Evolutionary conservation across 1,140 invertebrate species (phyloP).

Genomic region (Octopus sinensis): DNA sequence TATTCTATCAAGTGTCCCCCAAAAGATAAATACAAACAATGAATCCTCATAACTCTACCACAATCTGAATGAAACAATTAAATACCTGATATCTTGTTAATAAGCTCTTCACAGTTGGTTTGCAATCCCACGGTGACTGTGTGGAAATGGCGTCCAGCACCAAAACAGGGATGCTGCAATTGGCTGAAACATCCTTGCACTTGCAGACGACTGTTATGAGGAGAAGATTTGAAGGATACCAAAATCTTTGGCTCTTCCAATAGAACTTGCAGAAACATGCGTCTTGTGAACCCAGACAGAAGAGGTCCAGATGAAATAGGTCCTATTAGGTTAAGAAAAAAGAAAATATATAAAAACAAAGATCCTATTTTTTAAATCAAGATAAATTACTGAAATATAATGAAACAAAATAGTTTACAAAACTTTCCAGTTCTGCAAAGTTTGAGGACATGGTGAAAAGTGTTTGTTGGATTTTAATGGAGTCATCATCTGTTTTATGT

Average conservation of each 20-base stretch:
- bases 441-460: too few relatives aligned
- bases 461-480: too few relatives aligned
- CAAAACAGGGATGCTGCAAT: constrained; percentile 54
- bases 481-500: too few relatives aligned
- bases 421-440: too few relatives aligned
- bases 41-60: neutral
- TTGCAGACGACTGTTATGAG: constrained; percentile 24
- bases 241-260: constrained; percentile 80
- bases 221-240: constrained; percentile 62
- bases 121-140: constrained; percentile 72
- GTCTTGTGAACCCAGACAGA: constrained; percentile 82
- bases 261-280: constrained; percentile 78
- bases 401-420: too few relatives aligned
- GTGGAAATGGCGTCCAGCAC: constrained; percentile 64
- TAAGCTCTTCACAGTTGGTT: constrained; percentile 67
- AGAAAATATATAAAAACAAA: neutral
- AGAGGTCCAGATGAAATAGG: constrained; percentile 48
- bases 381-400: too few relatives aligned
- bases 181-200: constrained; percentile 19
- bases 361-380: too few relatives aligned
- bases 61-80: neutral
- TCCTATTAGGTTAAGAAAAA: constrained; percentile 17
- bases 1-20: neutral
- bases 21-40: neutral
- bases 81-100: constrained; percentile 63